Evolutionary conservation across 2,888 invertebrate species (phyloP).

Genomic region (Argyresthia goedartella): DNA sequence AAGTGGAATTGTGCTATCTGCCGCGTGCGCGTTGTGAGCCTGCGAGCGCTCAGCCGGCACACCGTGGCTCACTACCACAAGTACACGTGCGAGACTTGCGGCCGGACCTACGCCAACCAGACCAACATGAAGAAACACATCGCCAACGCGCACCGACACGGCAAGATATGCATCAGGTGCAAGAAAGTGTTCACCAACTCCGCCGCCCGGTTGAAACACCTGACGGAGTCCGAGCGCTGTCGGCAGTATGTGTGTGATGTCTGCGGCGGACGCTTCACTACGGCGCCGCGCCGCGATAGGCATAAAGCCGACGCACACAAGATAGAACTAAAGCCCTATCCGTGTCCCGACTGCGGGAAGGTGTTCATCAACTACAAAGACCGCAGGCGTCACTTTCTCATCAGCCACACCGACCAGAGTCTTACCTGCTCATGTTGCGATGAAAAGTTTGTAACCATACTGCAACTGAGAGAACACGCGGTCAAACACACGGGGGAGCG

Average conservation of each 20-base stretch:
- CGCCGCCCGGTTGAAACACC: not conserved
- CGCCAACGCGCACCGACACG: not conserved
- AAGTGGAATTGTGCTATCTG: conserved; percentile 31
- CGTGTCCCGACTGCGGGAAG: not conserved
- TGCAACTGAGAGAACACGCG: conserved; percentile 20
- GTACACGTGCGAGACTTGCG: conserved; percentile 42
- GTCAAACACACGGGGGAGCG: conserved; percentile 26
- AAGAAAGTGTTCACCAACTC: not conserved
- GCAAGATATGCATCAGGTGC: not conserved
- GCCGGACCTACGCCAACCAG: conserved; percentile 27
- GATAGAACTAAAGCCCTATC: not conserved
- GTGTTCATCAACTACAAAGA: not conserved
- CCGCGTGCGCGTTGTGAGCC: conserved; percentile 22
- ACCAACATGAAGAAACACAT: not conserved
- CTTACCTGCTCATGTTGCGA: conserved; percentile 15
- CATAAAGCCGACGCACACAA: not conserved
- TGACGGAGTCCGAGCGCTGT: not conserved
- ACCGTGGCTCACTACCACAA: conserved; percentile 36
- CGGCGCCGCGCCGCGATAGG: not conserved
- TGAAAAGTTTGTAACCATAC: conserved; percentile 20
- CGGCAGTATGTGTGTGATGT: not conserved
- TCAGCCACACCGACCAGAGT: conserved; percentile 21
- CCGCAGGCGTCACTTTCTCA: not conserved
- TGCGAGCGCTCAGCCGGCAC: conserved; percentile 36
- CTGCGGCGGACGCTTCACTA: not conserved